phyloP scores from a whole-genome alignment of 2,113 vertebrate genomes.

The Campylomormyrus tamandua region DNA sequence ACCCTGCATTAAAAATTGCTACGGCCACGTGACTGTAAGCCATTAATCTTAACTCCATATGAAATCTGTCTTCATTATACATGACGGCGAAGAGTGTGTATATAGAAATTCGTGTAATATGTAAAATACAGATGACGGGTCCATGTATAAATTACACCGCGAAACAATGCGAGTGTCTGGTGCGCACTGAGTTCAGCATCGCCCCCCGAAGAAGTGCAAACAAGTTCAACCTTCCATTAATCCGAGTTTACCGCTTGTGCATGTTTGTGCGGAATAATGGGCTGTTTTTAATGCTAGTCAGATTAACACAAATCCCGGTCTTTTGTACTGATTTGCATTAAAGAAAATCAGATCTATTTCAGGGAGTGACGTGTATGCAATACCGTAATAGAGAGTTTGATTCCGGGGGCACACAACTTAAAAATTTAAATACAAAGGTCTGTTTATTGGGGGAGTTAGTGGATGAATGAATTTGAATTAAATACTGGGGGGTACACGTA shows the following conservation, averaged over 20 bases:
- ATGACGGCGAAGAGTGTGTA: neutral
- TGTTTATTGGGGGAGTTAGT: neutral
- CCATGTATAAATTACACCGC: neutral
- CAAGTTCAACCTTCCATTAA: conserved; percentile 53
- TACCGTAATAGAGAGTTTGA: neutral
- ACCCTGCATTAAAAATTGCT: neutral
- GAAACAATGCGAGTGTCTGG: conserved; percentile 21
- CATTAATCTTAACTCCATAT: neutral
- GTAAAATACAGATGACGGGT: neutral
- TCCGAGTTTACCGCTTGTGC: conserved; percentile 53
- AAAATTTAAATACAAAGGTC: neutral
- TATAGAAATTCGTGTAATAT: neutral
- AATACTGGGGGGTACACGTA: neutral
- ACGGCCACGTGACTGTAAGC: neutral
- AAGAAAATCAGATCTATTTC: conserved; percentile 30
- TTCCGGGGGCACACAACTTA: neutral
- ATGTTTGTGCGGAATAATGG: conserved; percentile 48
- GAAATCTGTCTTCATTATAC: conserved; percentile 1
- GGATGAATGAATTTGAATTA: neutral
- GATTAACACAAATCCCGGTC: conserved; percentile 48
- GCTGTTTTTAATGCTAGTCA: conserved; percentile 34
- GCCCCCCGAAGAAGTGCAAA: conserved; percentile 47
- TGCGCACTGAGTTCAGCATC: conserved; percentile 31
- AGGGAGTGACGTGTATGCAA: neutral
- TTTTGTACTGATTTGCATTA: conserved; percentile 50